These are phyloP conservation scores for Acanthopleura granulata DNA, from an alignment of 2,888 invertebrate species.

Conservation along the genomic window DNA sequence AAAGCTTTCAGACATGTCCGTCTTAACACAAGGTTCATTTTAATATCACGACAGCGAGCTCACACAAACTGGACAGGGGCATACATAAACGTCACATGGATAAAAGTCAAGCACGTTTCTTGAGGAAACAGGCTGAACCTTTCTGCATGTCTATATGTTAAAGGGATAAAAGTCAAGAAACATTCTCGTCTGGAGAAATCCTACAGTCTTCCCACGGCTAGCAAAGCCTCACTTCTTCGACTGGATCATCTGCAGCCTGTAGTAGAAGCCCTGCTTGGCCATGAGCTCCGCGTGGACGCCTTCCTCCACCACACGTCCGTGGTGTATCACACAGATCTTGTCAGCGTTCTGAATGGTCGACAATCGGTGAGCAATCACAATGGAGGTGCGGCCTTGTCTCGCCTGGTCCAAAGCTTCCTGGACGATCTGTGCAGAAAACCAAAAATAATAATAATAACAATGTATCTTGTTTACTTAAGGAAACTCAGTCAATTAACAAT, in stretches of 20 bases:
- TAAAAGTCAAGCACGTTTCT: too few relatives aligned
- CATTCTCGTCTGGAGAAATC: too few relatives aligned
- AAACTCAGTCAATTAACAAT: not conserved
- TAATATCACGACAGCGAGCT: too few relatives aligned
- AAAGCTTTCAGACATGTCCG: too few relatives aligned
- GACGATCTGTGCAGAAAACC: conserved; percentile 35
- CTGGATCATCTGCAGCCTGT: conserved; percentile 56
- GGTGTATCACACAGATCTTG: conserved; percentile 63
- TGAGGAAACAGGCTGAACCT: too few relatives aligned
- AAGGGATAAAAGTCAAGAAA: too few relatives aligned
- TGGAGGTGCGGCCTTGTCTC: conserved; percentile 64
- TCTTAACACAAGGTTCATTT: too few relatives aligned
- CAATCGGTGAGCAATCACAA: conserved; percentile 69
- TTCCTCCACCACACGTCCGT: conserved; percentile 43
- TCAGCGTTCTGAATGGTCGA: conserved; percentile 73
- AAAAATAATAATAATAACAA: not conserved
- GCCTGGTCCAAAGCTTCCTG: conserved; percentile 69
- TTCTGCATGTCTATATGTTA: too few relatives aligned
- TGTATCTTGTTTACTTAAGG: not conserved
- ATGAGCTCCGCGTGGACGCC: conserved; percentile 46
- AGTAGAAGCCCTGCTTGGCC: conserved; percentile 59
- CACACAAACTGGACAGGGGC: too few relatives aligned
- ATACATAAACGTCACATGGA: too few relatives aligned
- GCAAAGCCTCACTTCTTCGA: conserved; percentile 27
- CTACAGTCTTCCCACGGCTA: too few relatives aligned